Conservation (phyloP, 2,113 vertebrate species). For the Spilogale gracilis region DNA sequence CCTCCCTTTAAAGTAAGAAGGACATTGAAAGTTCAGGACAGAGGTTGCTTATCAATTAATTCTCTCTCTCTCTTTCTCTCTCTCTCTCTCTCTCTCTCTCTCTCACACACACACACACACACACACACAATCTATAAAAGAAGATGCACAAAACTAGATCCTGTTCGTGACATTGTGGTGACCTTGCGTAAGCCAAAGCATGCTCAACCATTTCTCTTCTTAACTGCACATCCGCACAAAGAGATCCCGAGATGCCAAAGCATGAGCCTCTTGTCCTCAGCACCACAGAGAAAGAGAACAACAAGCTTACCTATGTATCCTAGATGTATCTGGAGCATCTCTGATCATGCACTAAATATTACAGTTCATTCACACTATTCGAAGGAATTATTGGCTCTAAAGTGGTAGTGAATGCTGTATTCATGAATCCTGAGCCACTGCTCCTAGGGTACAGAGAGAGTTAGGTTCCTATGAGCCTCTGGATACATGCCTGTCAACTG, state of each 20-base stretch:
- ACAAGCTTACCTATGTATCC: neutral
- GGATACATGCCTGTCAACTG: neutral
- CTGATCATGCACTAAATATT: neutral
- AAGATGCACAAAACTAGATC: neutral
- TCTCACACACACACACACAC: neutral
- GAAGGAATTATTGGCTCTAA: neutral
- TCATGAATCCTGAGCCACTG: neutral
- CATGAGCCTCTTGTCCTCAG: neutral
- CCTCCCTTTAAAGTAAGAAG: neutral
- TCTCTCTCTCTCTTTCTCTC: too few relatives aligned
- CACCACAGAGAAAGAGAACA: neutral
- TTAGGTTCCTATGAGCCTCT: neutral
- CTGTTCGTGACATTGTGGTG: neutral
- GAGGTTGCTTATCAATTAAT: neutral
- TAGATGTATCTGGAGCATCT: neutral
- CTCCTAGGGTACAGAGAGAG: neutral
- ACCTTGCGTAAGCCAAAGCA: neutral
- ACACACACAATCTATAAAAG: neutral
- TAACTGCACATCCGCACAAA: neutral
- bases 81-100: too few relatives aligned
- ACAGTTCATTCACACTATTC: neutral
- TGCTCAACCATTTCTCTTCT: neutral
- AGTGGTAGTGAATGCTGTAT: neutral
- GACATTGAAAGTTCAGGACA: neutral
- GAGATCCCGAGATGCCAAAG: neutral